A percentile compares a stretch with the other conserved stretches of the same genome.
Conservation (phyloP, 2,113 vertebrate species). For the Anolis sagrei region DNA sequence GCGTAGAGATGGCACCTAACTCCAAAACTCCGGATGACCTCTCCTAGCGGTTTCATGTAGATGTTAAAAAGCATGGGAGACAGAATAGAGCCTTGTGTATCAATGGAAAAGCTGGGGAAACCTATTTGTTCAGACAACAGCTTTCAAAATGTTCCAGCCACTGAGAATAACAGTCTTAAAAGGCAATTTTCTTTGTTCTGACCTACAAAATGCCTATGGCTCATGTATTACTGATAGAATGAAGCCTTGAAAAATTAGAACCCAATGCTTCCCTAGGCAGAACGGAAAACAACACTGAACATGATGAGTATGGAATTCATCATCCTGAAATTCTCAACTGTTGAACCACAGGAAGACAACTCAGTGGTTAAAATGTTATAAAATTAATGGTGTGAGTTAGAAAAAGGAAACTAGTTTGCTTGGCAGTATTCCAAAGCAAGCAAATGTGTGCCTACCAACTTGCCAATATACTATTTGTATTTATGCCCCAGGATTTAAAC, state of each 20-base stretch:
- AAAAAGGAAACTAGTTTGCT: not conserved
- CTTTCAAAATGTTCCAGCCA: too few species aligned
- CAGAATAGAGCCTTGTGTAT: too few species aligned
- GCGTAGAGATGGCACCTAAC: too few species aligned
- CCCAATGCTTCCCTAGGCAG: fast-evolving
- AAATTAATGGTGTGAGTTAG: not conserved
- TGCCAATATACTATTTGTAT: not conserved
- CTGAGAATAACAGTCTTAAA: too few species aligned
- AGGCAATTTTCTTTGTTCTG: too few species aligned
- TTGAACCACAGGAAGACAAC: fast-evolving
- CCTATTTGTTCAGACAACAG: not conserved
- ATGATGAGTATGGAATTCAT: not conserved
- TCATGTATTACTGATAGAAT: not conserved
- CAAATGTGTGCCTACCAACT: fast-evolving
- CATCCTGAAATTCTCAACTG: not conserved
- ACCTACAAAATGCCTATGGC: not conserved
- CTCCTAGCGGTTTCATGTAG: too few species aligned
- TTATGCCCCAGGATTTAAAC: not conserved
- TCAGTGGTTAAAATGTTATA: not conserved
- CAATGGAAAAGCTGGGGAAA: not conserved
- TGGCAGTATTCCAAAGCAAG: slow-evolving; percentile 21
- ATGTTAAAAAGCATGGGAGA: too few species aligned
- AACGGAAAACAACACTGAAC: not conserved
- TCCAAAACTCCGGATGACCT: too few species aligned
- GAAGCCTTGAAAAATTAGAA: not conserved